These are phyloP conservation scores for Isaurus tuberculatus DNA, from an alignment of 92 coral and sea anemone genomes.

Conservation along the genomic window DNA sequence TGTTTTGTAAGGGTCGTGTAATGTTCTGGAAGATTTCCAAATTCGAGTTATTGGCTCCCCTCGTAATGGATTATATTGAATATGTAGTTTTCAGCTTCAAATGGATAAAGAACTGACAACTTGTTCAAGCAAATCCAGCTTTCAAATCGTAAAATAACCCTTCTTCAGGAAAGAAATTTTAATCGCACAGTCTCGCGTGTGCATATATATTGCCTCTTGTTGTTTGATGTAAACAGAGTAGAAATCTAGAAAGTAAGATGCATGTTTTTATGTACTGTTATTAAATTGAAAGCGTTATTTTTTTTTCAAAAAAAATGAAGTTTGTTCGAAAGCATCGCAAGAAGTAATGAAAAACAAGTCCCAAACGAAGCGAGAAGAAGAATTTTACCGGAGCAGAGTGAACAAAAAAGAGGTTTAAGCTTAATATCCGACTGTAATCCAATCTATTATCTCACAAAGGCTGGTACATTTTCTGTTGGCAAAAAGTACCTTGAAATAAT, in stretches of 20 bases:
- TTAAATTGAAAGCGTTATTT: neutral
- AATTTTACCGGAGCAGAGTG: neutral
- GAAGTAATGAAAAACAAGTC: neutral
- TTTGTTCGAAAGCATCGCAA: neutral
- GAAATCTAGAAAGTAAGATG: neutral
- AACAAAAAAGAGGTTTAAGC: neutral
- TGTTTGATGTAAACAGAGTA: neutral
- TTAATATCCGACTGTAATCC: neutral
- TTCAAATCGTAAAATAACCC: neutral
- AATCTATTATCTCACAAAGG: neutral
- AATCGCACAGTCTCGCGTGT: constrained; percentile 37
- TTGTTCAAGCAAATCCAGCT: neutral
- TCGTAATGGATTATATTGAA: constrained; percentile 34
- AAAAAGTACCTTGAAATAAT: neutral
- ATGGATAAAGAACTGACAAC: neutral
- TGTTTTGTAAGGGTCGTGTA: neutral
- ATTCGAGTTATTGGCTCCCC: constrained; percentile 7
- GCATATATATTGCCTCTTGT: neutral
- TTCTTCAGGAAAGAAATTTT: neutral
- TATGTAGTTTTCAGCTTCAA: constrained; percentile 3
- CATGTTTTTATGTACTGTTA: neutral
- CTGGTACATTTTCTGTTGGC: constrained; percentile 2
- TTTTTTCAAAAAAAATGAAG: neutral
- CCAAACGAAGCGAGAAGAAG: neutral
- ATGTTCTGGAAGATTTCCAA: constrained; percentile 23